A percentile compares a stretch with the other conserved stretches of the same genome.
phyloP scores from a whole-genome alignment of 2,113 vertebrate species.

The Theristicus caerulescens region DNA sequence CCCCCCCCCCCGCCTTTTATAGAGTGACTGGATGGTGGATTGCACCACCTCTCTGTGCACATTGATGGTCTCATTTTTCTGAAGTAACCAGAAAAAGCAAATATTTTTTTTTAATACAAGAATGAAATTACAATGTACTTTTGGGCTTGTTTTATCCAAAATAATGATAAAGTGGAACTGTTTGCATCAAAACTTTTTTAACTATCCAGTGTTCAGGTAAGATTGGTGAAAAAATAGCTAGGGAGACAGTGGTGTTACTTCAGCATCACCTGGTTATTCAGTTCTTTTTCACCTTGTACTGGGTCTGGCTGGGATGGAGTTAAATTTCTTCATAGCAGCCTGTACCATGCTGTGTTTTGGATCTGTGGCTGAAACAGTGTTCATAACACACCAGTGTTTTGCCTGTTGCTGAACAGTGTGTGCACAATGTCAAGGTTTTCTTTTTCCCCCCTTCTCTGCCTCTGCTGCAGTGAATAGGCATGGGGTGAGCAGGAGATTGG shows the following conservation, averaged over 20 bases:
- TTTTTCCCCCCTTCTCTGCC: rapidly evolving
- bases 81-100: not conserved
- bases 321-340: not conserved
- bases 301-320: not conserved
- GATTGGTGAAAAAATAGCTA: not conserved
- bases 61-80: not conserved
- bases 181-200: not conserved
- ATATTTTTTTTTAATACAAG: not conserved
- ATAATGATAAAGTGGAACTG: not conserved
- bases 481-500: not conserved
- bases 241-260: not conserved
- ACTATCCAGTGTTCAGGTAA: not conserved
- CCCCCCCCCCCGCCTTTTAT: rapidly evolving
- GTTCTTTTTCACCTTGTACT: not conserved
- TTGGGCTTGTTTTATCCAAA: not conserved
- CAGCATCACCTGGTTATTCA: not conserved
- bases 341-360: not conserved
- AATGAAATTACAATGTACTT: not conserved
- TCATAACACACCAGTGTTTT: not conserved
- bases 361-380: not conserved
- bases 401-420: not conserved
- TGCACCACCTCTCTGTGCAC: not conserved
- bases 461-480: not conserved
- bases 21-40: not conserved
- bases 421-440: not conserved